Evolutionary conservation across 92 coral and sea anemone genomes (phyloP).

Genomic region (Epizoanthus stellaris): DNA sequence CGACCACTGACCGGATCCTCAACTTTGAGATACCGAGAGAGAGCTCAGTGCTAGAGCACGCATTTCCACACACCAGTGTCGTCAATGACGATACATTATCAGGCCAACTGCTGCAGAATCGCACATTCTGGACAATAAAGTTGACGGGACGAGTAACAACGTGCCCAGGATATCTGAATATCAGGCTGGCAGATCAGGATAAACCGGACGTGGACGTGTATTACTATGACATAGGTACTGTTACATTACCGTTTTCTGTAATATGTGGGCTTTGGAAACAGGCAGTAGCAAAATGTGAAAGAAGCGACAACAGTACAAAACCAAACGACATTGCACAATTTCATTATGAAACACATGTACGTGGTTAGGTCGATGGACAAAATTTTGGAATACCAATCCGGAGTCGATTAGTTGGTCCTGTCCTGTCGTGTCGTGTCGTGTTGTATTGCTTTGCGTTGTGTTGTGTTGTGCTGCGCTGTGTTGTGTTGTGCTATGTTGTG

Average conservation of each 20-base stretch:
- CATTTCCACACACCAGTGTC: conserved; percentile 68
- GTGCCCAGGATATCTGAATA: conserved; percentile 78
- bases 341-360: too few species aligned
- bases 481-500: too few species aligned
- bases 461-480: too few species aligned
- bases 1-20: conserved; percentile 31
- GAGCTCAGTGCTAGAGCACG: conserved; percentile 64
- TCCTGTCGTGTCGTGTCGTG: too few species aligned
- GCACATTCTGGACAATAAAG: conserved; percentile 80
- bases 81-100: conserved; percentile 61
- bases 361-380: too few species aligned
- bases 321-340: too few species aligned
- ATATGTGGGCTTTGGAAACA: background rate
- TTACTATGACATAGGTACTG: conserved; percentile 75
- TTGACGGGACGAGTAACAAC: conserved; percentile 56
- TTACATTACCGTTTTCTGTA: background rate
- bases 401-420: too few species aligned
- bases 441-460: too few species aligned
- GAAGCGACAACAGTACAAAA: too few species aligned
- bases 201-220: conserved; percentile 69
- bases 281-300: background rate
- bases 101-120: conserved; percentile 66
- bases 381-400: too few species aligned
- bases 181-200: conserved; percentile 76
- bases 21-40: conserved; percentile 58